These are phyloP conservation scores for Tetragnatha montana DNA, from an alignment of 2,888 invertebrate genomes.

Conservation along the genomic window DNA sequence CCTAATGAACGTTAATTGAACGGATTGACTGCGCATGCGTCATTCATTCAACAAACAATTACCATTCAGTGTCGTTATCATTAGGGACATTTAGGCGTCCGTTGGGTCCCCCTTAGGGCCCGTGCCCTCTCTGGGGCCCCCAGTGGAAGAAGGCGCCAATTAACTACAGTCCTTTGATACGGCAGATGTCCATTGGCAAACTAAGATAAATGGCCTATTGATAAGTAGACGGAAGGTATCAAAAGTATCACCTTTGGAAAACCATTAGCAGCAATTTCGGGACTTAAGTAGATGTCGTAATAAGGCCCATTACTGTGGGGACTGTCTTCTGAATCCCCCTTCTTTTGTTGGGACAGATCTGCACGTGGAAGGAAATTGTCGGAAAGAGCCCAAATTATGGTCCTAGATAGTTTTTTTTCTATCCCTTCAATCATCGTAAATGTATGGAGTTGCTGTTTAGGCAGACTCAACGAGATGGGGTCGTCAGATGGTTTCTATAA, in stretches of 20 bases:
- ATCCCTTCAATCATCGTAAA: no score
- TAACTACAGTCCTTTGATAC: conserved; percentile 25
- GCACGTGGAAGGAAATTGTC: no score
- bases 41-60: not conserved
- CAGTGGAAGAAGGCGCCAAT: conserved; percentile 7
- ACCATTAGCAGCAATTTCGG: conserved; percentile 51
- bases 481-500: no score
- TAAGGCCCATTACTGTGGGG: not conserved
- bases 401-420: no score
- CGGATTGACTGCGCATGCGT: not conserved
- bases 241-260: conserved; percentile 52
- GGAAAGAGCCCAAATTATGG: no score
- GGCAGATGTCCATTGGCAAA: conserved; percentile 26
- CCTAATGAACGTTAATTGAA: not conserved
- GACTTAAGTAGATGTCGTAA: conserved; percentile 36
- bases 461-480: no score
- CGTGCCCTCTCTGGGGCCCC: not conserved
- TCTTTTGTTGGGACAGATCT: no score
- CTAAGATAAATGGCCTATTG: not conserved
- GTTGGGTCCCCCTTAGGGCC: not conserved
- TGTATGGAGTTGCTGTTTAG: no score
- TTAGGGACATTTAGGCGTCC: no score
- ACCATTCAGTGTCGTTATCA: not conserved
- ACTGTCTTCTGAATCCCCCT: not conserved
- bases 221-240: conserved; percentile 25